Conservation (phyloP, 2,113 vertebrate genomes). For the Catharus fuscescens region DNA sequence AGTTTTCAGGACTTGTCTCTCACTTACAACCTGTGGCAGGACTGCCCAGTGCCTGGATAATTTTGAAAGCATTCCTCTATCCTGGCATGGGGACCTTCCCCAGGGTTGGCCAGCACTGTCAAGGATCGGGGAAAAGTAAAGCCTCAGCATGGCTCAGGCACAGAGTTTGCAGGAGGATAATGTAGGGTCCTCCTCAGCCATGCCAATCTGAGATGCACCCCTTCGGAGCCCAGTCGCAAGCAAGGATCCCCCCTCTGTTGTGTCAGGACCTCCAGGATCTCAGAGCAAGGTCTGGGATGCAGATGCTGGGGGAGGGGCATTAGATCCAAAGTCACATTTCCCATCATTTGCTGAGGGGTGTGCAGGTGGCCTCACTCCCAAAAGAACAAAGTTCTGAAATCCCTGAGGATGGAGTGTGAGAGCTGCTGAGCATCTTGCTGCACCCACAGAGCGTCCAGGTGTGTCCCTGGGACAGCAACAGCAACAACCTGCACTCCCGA, state of each 20-base stretch:
- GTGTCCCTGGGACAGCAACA: neutral
- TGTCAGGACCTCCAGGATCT: neutral
- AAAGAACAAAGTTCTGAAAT: neutral
- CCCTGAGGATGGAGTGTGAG: neutral
- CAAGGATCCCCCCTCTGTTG: neutral
- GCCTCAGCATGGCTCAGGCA: neutral
- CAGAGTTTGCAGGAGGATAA: neutral
- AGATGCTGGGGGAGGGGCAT: neutral
- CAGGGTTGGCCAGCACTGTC: neutral
- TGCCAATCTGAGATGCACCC: accelerated
- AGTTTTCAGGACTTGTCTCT: neutral
- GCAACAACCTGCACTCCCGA: neutral
- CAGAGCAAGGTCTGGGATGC: neutral
- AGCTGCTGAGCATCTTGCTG: neutral
- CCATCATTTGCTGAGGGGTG: neutral
- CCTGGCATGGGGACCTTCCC: neutral
- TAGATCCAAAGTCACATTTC: neutral
- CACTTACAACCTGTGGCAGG: no score
- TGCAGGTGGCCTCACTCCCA: neutral
- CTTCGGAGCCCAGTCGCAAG: neutral
- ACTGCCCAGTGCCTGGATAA: neutral
- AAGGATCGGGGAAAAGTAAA: neutral
- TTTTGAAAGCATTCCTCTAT: neutral
- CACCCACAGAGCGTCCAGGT: accelerated
- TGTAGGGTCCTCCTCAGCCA: no score